Percentiles rank a stretch among this genome's conserved stretches.
phyloP scores from a whole-genome alignment of 2,797 vertebrate species.

The Argentina silus region DNA sequence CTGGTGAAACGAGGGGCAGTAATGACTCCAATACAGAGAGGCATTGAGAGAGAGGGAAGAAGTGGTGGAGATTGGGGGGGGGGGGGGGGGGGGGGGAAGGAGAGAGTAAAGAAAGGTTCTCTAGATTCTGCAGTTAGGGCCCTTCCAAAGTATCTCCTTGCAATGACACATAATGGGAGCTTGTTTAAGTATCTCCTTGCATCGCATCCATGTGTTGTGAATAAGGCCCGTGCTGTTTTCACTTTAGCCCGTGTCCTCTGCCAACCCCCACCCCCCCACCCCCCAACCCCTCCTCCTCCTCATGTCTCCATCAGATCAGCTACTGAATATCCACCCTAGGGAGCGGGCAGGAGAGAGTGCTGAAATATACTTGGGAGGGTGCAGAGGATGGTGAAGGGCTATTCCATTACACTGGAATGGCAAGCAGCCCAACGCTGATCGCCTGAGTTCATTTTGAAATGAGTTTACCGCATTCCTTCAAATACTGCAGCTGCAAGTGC shows the following conservation, averaged over 20 bases:
- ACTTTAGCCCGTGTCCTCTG: slow-evolving; percentile 31
- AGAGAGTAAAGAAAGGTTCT: not conserved
- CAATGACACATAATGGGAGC: not conserved
- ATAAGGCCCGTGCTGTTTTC: slow-evolving; percentile 2
- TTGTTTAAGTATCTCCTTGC: not conserved
- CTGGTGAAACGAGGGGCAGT: slow-evolving; percentile 53
- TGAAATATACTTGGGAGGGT: not conserved
- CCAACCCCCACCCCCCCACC: slow-evolving; percentile 60
- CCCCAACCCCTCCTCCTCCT: slow-evolving; percentile 47
- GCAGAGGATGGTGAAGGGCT: slow-evolving; percentile 31
- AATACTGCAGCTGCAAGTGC: not conserved
- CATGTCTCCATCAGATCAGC: not conserved
- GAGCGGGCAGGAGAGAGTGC: not conserved
- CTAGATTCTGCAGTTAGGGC: not conserved
- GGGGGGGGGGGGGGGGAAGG: not conserved
- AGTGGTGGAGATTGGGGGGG: not conserved
- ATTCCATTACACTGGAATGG: not conserved
- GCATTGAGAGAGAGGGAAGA: not conserved
- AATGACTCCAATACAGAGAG: slow-evolving; percentile 14
- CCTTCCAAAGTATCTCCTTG: not conserved
- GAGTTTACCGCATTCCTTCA: not conserved
- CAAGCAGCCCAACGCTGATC: not conserved
- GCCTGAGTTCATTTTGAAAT: not conserved
- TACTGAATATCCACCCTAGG: not conserved
- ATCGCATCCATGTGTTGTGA: slow-evolving; percentile 1